Conservation (phyloP, 2,113 vertebrate genomes). For the Spheniscus mendiculus region DNA sequence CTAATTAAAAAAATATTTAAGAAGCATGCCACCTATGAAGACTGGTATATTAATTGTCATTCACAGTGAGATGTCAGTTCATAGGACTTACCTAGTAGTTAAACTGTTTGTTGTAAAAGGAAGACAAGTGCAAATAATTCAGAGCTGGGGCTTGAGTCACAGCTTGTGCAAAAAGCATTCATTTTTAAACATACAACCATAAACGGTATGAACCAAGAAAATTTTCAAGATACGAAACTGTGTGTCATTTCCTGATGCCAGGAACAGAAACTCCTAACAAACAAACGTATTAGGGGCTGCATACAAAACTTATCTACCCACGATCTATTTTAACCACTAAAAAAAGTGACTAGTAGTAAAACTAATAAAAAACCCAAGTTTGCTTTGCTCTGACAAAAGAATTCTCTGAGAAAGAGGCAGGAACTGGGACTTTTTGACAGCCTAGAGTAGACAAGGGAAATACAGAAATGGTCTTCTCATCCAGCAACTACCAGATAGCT, state of each 20-base stretch:
- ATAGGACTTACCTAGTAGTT: not conserved
- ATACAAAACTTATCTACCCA: not conserved
- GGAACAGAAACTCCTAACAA: not conserved
- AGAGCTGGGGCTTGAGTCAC: not conserved
- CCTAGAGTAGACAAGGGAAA: not conserved
- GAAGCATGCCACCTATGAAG: not conserved
- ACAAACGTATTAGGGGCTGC: not conserved
- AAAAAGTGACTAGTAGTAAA: not conserved
- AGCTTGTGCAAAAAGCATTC: not conserved
- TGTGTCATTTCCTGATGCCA: constrained; percentile 52
- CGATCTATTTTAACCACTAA: not conserved
- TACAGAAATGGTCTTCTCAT: not conserved
- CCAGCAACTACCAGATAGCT: not conserved
- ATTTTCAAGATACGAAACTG: not conserved
- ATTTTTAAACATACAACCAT: constrained; percentile 22
- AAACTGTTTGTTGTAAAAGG: not conserved
- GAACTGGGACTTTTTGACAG: not conserved
- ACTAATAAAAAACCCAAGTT: not conserved
- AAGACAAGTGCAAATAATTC: not conserved
- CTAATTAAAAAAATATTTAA: not conserved
- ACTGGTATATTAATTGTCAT: not conserved
- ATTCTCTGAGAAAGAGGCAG: not conserved
- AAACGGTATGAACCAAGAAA: constrained; percentile 24
- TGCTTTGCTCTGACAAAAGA: not conserved
- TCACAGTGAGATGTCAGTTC: not conserved